A percentile compares a stretch with the other conserved stretches of the same genome.
Evolutionary conservation across 2,113 vertebrate species (phyloP).

Genomic region (Tylochromis polylepis): DNA sequence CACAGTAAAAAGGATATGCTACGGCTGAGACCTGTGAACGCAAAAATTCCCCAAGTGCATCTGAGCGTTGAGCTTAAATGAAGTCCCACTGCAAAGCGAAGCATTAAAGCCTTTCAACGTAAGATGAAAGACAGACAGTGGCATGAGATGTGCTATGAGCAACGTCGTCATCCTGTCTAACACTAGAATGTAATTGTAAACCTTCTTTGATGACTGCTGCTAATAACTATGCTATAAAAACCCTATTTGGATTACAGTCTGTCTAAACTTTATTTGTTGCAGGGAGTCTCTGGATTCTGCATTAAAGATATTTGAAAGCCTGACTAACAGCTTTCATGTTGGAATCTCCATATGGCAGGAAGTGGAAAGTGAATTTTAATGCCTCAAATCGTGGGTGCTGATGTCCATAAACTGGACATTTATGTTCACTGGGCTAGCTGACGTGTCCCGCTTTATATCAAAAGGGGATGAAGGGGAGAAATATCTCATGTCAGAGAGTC

Average conservation of each 20-base stretch:
- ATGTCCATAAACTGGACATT: not conserved
- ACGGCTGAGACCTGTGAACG: not conserved
- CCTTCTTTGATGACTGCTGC: not conserved
- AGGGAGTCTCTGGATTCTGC: not conserved
- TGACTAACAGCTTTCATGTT: not conserved
- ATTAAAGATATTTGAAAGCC: not conserved
- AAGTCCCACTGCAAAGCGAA: conserved; percentile 77
- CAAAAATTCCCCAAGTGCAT: not conserved
- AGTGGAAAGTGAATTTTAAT: not conserved
- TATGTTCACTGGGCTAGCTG: not conserved
- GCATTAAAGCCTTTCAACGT: conserved; percentile 74
- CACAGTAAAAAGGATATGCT: not conserved
- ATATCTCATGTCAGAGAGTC: not conserved
- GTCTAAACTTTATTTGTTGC: not conserved
- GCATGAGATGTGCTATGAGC: not conserved
- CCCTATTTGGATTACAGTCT: not conserved
- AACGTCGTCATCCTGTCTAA: conserved; percentile 1
- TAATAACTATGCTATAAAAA: not conserved
- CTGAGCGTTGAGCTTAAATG: conserved; percentile 67
- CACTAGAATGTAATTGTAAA: not conserved
- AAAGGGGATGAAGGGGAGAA: not conserved
- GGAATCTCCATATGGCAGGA: not conserved
- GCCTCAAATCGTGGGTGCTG: not conserved
- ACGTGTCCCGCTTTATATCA: not conserved
- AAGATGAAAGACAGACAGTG: conserved; percentile 69